phyloP scores from a whole-genome alignment of 2,888 invertebrate species.

The Parnassius apollo region DNA sequence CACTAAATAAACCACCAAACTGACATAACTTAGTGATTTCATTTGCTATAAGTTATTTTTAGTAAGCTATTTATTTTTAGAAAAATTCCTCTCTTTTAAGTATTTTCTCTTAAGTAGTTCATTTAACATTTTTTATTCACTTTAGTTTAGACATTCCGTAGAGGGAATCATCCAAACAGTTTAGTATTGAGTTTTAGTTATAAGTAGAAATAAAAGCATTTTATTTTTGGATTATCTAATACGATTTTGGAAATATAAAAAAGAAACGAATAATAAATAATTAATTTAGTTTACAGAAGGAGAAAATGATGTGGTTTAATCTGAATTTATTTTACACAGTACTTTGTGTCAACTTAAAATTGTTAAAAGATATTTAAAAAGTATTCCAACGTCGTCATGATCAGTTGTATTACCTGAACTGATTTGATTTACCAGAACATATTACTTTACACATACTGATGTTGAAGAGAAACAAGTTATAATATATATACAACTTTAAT shows the following conservation, averaged over 20 bases:
- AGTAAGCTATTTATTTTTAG: slow-evolving; percentile 32
- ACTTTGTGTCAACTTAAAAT: no score
- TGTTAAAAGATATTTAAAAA: no score
- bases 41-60: slow-evolving; percentile 34
- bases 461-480: no score
- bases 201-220: slow-evolving; percentile 19
- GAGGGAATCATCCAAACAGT: slow-evolving; percentile 8
- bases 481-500: no score
- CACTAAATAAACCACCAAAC: slow-evolving; percentile 35
- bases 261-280: neutral
- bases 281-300: neutral
- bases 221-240: neutral
- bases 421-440: no score
- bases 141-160: slow-evolving; percentile 38
- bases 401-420: no score
- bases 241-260: neutral
- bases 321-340: no score
- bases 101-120: no score
- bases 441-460: no score
- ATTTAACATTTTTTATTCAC: slow-evolving; percentile 31
- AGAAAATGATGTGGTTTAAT: no score
- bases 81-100: slow-evolving; percentile 31
- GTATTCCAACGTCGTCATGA: no score
- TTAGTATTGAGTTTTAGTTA: slow-evolving; percentile 27
- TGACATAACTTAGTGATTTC: slow-evolving; percentile 31